These are phyloP conservation scores for Aspidoscelis tigris DNA, from an alignment of 2,113 vertebrate species.

Conservation along the genomic window DNA sequence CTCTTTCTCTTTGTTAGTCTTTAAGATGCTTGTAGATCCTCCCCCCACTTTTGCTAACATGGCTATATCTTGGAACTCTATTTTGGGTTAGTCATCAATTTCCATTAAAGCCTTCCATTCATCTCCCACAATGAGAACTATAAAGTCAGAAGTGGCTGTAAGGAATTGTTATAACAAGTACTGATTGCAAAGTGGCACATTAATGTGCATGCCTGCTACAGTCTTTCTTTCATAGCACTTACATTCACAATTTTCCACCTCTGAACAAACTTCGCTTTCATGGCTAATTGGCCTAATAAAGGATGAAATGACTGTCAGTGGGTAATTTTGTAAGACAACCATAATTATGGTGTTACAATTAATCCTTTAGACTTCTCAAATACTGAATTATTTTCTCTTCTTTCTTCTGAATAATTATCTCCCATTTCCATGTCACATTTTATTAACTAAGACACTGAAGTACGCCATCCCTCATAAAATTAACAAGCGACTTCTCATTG, in stretches of 20 bases:
- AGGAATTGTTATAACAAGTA: neutral
- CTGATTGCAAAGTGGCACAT: neutral
- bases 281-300: neutral
- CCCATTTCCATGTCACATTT: neutral
- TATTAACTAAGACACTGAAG: slow-evolving; percentile 38
- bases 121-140: neutral
- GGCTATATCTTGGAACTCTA: too few relatives aligned
- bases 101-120: neutral
- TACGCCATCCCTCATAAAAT: slow-evolving; percentile 11
- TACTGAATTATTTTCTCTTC: neutral
- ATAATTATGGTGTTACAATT: neutral
- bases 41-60: neutral
- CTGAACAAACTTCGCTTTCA: neutral
- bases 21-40: neutral
- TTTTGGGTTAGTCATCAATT: too few relatives aligned
- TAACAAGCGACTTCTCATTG: slow-evolving; percentile 38
- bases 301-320: neutral
- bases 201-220: neutral
- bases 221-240: neutral
- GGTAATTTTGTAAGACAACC: neutral
- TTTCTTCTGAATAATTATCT: neutral
- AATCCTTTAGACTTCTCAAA: neutral
- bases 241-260: neutral
- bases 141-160: neutral
- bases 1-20: too few relatives aligned